Evolutionary conservation across 2,888 invertebrate species (phyloP).

Genomic region (Nebria salina): DNA sequence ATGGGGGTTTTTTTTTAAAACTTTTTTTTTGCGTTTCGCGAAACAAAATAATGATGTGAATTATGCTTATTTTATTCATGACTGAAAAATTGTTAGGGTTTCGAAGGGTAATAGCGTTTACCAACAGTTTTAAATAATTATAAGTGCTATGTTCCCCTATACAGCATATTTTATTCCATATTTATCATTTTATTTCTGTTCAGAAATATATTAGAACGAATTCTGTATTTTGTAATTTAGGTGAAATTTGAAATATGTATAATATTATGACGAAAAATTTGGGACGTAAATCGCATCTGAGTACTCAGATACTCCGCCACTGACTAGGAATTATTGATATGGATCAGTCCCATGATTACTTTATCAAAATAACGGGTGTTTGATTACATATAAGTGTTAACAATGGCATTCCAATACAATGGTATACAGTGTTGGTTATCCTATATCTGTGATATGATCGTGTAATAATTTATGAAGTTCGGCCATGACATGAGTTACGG

Average conservation of each 20-base stretch:
- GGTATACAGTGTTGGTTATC: not conserved
- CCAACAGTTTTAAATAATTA: no score
- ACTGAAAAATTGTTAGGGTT: not conserved
- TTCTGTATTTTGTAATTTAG: no score
- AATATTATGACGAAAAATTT: no score
- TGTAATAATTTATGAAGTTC: constrained; percentile 39
- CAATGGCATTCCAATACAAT: not conserved
- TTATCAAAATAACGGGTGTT: not conserved
- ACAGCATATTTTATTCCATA: no score
- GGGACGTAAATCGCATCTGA: no score
- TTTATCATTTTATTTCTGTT: no score
- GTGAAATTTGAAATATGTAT: no score
- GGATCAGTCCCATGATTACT: not conserved
- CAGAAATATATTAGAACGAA: no score
- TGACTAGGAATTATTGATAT: not conserved
- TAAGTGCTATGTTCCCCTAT: no score
- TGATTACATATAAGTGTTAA: not conserved
- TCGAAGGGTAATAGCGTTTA: no score
- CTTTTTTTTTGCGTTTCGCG: not conserved
- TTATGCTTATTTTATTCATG: constrained; percentile 1
- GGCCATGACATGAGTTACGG: constrained; percentile 42
- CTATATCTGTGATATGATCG: constrained; percentile 21
- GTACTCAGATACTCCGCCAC: not conserved
- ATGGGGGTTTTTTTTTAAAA: not conserved
- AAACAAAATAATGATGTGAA: not conserved